phyloP scores from a whole-genome alignment of 2,888 invertebrate genomes.

The Drosophila ezoana region DNA sequence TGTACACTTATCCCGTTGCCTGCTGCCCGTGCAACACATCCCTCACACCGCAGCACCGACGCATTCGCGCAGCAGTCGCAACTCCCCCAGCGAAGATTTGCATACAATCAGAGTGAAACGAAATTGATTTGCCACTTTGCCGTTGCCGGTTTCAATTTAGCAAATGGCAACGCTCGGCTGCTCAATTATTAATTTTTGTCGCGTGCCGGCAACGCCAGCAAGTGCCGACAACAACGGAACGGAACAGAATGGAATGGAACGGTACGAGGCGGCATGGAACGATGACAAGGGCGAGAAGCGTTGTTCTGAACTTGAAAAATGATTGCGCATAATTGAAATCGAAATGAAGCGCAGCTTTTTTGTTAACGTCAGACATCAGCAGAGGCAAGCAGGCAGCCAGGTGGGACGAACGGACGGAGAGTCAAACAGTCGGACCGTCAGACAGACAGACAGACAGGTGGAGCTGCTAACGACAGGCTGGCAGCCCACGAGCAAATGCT shows the following conservation, averaged over 20 bases:
- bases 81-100: constrained; percentile 66
- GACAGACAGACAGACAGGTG: constrained; percentile 11
- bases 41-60: background rate
- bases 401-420: background rate
- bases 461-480: constrained; percentile 19
- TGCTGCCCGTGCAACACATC: no score
- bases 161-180: constrained; percentile 64
- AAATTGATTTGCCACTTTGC: constrained; percentile 76
- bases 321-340: constrained; percentile 79
- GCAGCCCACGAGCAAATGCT: constrained; percentile 1
- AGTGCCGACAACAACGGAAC: constrained; percentile 12
- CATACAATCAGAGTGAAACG: constrained; percentile 77
- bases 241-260: background rate
- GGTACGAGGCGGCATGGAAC: background rate
- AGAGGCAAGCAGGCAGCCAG: constrained; percentile 1
- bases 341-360: constrained; percentile 72
- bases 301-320: constrained; percentile 71
- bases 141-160: constrained; percentile 70
- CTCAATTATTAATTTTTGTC: constrained; percentile 80
- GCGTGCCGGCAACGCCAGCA: constrained; percentile 64
- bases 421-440: background rate
- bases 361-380: constrained; percentile 54
- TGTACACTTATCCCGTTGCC: background rate
- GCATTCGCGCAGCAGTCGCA: constrained; percentile 13
- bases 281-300: constrained; percentile 2